Evolutionary conservation across 92 coral and sea anemone species (phyloP).

Genomic region (Galaxea fascicularis): DNA sequence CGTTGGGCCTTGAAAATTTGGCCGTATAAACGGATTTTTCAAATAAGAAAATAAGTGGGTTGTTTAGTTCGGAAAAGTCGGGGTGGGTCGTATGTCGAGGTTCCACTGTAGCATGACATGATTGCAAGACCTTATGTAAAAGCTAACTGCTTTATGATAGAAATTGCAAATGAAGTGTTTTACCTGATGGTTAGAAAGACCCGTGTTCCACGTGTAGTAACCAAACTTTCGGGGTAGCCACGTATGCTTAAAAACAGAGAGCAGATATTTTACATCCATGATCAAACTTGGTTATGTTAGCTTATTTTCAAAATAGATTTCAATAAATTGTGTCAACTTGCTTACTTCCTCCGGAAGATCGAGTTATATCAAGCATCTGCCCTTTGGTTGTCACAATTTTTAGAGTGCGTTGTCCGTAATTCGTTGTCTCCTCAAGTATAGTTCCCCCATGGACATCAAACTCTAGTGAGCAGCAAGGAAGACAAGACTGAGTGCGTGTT

Average conservation of each 20-base stretch:
- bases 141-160: not conserved
- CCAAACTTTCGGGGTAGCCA: not conserved
- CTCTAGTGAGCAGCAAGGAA: not conserved
- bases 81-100: too few relatives aligned
- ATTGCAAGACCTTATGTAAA: not conserved
- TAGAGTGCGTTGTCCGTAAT: not conserved
- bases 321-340: too few relatives aligned
- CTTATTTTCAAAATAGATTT: too few relatives aligned
- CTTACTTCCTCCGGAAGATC: not conserved
- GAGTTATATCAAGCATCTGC: not conserved
- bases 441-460: not conserved
- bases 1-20: too few relatives aligned
- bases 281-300: too few relatives aligned
- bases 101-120: not conserved
- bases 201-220: not conserved
- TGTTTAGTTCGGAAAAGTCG: too few relatives aligned
- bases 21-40: too few relatives aligned
- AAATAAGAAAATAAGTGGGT: too few relatives aligned
- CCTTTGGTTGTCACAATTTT: not conserved
- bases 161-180: not conserved
- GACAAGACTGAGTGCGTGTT: not conserved
- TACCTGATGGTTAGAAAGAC: not conserved
- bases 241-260: not conserved
- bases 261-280: not conserved
- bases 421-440: not conserved